Base-by-base conservation (phyloP, 2,888 invertebrate species). In the Sphaeridia pumilis region DNA sequence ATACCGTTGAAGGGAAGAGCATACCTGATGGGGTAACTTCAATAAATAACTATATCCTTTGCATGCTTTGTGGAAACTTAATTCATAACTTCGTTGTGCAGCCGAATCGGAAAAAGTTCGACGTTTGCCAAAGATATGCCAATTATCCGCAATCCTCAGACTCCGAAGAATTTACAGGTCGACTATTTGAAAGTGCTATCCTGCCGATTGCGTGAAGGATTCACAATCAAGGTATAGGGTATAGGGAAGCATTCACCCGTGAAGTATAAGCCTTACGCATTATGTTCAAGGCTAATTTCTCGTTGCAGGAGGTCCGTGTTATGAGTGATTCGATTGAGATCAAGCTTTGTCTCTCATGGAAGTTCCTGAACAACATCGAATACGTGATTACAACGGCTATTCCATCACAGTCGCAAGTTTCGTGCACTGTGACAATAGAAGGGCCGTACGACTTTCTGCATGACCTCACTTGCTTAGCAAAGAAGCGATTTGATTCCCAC, bases 131-230 rank as follows among this genome's bases (percentile, higher is more conserved):
- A 74, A 61, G 74, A 75, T 56, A 70, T 79, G 56, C 72, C 80
- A 43, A 72, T 77, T 35, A 78, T 82, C 64, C 76, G 78, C 63
- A 81, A 81, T 68, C 75, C 77, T 57, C 81, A 82, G 64, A 76
- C 77, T 58, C 79, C 80, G 67, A 74, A 77, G 20, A 77, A 73
- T 59, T 74, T 81, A 56, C 75, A 76, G 49, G 69, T 72, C 4
- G 69, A 70, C 27, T 71, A 84, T 56, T 74, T 76, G 59, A 78
- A 80, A 66, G 72, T 86, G 46, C 70, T 87, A 54, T 81, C 83
- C 47, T 80, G 84, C 63, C 73, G 86, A 55, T 73, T 87, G 57
- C 72, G 84, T 41, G 86, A 86, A 71, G 87, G 87, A 27, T 87
- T 83, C 69, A 77, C 78, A 36, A 74, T 83, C 56, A 79, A 78